Base-by-base conservation (phyloP, 1,140 invertebrate genomes). In the Lucilia sericata region DNA sequence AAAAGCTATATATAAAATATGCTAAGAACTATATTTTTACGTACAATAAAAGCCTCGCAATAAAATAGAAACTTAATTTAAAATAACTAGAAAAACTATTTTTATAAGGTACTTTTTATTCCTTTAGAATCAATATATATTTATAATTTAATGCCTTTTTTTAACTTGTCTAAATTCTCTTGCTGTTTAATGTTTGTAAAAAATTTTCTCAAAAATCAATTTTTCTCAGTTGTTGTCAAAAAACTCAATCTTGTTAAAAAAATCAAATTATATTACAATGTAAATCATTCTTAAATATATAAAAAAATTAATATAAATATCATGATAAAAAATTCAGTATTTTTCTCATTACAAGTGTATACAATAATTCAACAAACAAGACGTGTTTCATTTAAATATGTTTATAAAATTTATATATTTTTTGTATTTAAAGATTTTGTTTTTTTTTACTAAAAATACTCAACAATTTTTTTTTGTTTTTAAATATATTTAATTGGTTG, bases 361-460 rank as follows among this genome's bases (percentile, higher is more conserved):
- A 78, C 13, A 80, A 30, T 30, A 30, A 80, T 80, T 80, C 47
- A 80, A 80, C 76, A 80, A 80, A 80, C 42, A 80, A 49, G 76
- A 80, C 7, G 25, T 30, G 25, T 21, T 80, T 78, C n/a, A n/a
- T 78, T 49, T 80, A 47, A 80, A 80, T 80, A 80, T 49, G 47
- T 80, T 80, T 80, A 49, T 49, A 80, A 80, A 80, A 80, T 80
- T 80, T 80, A 80, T 80, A 80, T 80, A 14, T 76, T 30, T 30
- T 76, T 80, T 13, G 47, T 51, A 13, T 30, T 30, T 74, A 74
- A 17, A 17, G 3, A 19, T 78, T 78, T 47, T 78, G 5, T 76
- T 76, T 76, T 5, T 76, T 80, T 80, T 80, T 80, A 80, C 76
- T 80, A 80, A 80, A 80, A 80, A 80, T 80, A 80, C 76, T 80